A percentile compares a stretch with the other conserved stretches of the same genome.
Conservation (phyloP, 2,888 invertebrate genomes). For the Yponomeuta sedellus region DNA sequence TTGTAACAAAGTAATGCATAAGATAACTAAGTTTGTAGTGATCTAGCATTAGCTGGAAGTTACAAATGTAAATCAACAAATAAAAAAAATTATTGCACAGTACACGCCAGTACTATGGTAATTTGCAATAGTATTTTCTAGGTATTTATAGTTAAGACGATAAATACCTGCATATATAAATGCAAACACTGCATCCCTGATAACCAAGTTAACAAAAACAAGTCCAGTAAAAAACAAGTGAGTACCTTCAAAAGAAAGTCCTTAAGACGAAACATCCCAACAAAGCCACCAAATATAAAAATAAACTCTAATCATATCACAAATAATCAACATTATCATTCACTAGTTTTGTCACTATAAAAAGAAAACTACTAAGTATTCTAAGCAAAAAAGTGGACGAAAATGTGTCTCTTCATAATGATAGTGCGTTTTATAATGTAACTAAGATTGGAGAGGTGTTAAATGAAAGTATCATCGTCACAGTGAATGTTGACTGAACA, state of each 20-base stretch:
- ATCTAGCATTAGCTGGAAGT: too few species aligned
- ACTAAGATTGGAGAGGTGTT: neutral
- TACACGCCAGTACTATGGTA: neutral
- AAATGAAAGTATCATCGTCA: conserved; percentile 3
- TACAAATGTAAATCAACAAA: too few species aligned
- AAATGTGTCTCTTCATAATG: neutral
- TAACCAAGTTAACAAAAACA: too few species aligned
- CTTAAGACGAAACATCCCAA: conserved; percentile 53
- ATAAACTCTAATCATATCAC: conserved; percentile 14
- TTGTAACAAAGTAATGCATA: neutral
- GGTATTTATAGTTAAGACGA: too few species aligned
- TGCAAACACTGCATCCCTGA: too few species aligned
- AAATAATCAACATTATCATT: neutral
- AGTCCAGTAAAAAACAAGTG: neutral
- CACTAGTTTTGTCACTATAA: neutral
- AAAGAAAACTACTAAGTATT: neutral
- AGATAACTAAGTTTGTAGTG: too few species aligned
- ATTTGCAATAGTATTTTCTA: neutral
- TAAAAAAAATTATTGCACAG: neutral
- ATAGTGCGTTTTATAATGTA: neutral
- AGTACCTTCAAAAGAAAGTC: conserved; percentile 50
- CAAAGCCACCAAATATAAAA: conserved; percentile 29
- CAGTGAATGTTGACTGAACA: neutral
- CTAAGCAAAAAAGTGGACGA: neutral
- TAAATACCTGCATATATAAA: too few species aligned